These are phyloP conservation scores for Micropoecilia bifurca DNA, from an alignment of 2,797 vertebrate genomes.

Conservation along the genomic window DNA sequence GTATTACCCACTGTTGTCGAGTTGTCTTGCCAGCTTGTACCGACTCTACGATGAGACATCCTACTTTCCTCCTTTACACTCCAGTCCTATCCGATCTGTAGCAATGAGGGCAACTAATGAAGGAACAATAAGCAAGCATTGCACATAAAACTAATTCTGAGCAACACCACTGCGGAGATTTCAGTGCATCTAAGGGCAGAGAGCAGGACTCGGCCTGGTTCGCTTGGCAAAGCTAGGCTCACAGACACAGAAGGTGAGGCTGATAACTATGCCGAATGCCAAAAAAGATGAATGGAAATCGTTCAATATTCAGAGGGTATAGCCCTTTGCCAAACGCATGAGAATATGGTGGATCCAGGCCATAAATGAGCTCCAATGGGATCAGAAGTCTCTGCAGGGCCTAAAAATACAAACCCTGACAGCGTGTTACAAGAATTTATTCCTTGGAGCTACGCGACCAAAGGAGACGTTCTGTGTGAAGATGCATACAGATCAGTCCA, in stretches of 20 bases:
- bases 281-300: constrained; percentile 6
- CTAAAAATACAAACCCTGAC: neutral
- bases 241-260: constrained; percentile 7
- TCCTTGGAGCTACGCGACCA: constrained; percentile 3
- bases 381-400: constrained; percentile 1
- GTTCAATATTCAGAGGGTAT: constrained; percentile 6
- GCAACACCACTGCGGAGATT: neutral
- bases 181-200: neutral
- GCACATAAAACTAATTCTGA: neutral
- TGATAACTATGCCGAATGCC: constrained; percentile 4
- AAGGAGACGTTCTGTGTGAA: neutral
- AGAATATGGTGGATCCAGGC: neutral
- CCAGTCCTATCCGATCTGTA: neutral
- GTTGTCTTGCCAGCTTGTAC: neutral
- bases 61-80: neutral
- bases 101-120: neutral
- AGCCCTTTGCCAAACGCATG: constrained; percentile 4
- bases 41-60: neutral
- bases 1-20: neutral
- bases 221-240: neutral
- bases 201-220: neutral
- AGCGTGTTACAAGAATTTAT: neutral
- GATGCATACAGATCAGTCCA: neutral
- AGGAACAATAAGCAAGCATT: neutral
- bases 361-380: constrained; percentile 3